These are phyloP conservation scores for Oncopeltus fasciatus DNA, from an alignment of 1,140 invertebrate species.

Conservation along the genomic window DNA sequence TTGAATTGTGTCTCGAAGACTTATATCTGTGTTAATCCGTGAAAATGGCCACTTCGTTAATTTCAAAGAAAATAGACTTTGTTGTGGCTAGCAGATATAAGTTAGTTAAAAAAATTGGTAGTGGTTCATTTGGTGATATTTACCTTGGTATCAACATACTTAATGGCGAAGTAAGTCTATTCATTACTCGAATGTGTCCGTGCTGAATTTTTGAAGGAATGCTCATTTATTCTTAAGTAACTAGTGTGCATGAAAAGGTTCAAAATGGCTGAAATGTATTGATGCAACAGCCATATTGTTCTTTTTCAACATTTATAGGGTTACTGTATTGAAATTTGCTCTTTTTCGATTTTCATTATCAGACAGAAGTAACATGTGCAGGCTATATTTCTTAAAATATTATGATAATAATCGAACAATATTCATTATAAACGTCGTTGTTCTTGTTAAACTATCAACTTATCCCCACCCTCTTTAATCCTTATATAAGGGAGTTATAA, in stretches of 20 bases:
- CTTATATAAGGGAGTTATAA: too few species aligned
- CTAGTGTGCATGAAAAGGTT: background rate
- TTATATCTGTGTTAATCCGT: background rate
- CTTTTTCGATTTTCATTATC: too few species aligned
- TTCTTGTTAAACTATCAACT: too few species aligned
- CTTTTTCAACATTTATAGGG: background rate
- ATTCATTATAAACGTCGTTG: too few species aligned
- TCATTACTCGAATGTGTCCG: background rate
- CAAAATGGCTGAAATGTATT: constrained; percentile 2
- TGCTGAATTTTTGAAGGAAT: too few species aligned
- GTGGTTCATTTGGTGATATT: constrained; percentile 98
- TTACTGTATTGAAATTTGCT: too few species aligned
- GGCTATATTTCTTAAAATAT: too few species aligned
- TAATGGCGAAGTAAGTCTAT: constrained; percentile 73
- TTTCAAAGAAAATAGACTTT: constrained; percentile 43
- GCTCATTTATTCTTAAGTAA: background rate
- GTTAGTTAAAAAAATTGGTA: constrained; percentile 91
- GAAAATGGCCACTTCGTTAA: constrained; percentile 20
- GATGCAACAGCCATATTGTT: constrained; percentile 3
- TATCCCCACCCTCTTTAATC: too few species aligned
- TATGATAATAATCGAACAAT: too few species aligned
- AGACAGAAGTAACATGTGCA: too few species aligned
- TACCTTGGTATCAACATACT: constrained; percentile 91
- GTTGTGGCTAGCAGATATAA: constrained; percentile 85
- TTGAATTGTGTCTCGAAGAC: background rate